Base-by-base conservation (phyloP, 2,888 invertebrate genomes). In the Mesorhabditis belari region DNA sequence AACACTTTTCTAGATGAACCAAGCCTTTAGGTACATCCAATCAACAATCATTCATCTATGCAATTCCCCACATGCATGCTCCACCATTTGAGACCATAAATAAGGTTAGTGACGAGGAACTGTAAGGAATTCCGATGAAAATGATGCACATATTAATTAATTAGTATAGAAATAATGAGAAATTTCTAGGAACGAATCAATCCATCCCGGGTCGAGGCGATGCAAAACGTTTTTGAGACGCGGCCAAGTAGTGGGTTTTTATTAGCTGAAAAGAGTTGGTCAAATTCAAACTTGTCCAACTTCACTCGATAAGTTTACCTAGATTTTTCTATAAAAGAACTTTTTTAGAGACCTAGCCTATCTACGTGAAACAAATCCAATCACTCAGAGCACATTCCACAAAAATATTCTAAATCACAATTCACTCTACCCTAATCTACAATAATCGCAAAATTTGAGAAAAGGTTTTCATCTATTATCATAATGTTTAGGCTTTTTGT, bases 221-320 rank as follows among this genome's bases (percentile, higher is more conserved):
- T 79, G 66, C 76, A 77, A 52, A 68, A 72, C 28, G 76, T 79
- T 73, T 79, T 79, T 65, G 79, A 80, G 56, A 61, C 64, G 29
- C 66, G 68, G 23, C 63, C 66, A 4, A 59, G n/a, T 17, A 35
- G 62, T 55, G 27, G 4, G 21, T 24, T 12, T 19, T 49, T 29
- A 55, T 23, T n/a, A n/a, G 17, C n/a, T 44, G 12, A 17, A 17
- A 44, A 44, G 17, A n/a, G n/a, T 12, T 17, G 44, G 44, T n/a
- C n/a, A n/a, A 44, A 17, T 44, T 2, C 44, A 44, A 44, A 44
- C n/a, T 44, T 44, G 17, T 44, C 17, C n/a, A 17, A 44, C 17
- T 44, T 44, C n/a, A 17, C n/a, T 44, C 2, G 9, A 44, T 12
- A n/a, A 44, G n/a, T 44, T 19, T 51, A n/a, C 21, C 9, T 1